Base-by-base conservation (phyloP, 2,113 vertebrate species). In the Willisornis vidua region DNA sequence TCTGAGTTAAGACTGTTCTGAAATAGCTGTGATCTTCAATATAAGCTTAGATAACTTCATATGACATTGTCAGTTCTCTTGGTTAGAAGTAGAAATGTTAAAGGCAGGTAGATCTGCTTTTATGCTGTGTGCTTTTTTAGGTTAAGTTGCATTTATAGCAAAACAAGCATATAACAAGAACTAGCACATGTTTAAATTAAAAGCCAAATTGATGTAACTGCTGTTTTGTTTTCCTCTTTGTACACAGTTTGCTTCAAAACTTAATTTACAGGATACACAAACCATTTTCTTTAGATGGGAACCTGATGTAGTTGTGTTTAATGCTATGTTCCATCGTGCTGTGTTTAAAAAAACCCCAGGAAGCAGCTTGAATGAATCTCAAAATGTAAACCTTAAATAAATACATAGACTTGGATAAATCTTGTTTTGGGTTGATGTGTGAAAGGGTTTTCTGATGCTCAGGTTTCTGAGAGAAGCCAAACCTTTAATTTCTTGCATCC, bases 281-380 rank as follows among this genome's bases (percentile, higher is more conserved):
- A 12, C 79, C 58, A 74, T 93, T 92, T 94, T 94, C 94, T 97
- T 89, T 81, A 94, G 96, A 93, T 2, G 67, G 94, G 81, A 92
- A 87, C 25, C 63, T 75, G 77, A 48, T 88, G 59, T 74, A 91
- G 62, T 88, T 86, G 35, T 83, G 65, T 95, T 93, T 80, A 8
- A 41, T 83, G 70, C 90, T 51, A 55, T 71, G 61, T 49, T 81
- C 79, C 57, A 65, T 88, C 90, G 3, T 87, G 61, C 90, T 96
- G 76, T 90, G 83, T 74, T 94, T 86, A 48, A 93, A 96, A 96
- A 94, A 88, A 71, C 63, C n/a, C n/a, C 91, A 96, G 96, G 95
- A 96, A 97, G 89, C 85, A 93, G 95, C 94, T 96, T 95, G 96
- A 89, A 93, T 72, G 83, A 67, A 46, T 96, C 87, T 96, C 80